Evolutionary conservation across 2,888 invertebrate genomes (phyloP).

Genomic region (Aphidoletes aphidimyza): DNA sequence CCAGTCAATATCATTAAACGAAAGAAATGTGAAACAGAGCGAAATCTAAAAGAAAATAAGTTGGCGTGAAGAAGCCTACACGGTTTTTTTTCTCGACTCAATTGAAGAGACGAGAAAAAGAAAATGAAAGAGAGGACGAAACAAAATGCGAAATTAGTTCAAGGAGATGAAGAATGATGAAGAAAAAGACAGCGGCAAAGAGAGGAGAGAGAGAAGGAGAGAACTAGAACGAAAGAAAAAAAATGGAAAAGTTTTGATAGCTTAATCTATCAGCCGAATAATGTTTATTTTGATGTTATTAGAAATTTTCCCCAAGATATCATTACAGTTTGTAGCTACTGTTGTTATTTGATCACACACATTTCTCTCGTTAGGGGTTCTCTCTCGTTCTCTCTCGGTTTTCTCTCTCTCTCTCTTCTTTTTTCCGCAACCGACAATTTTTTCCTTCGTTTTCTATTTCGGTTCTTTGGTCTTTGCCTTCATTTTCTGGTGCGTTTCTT

Average conservation of each 20-base stretch:
- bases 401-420: background rate
- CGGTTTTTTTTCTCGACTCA: background rate
- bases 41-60: background rate
- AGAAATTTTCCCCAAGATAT: conserved; percentile 46
- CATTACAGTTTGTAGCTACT: conserved; percentile 46
- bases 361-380: background rate
- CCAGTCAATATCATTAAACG: conserved; percentile 46
- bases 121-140: too few relatives aligned
- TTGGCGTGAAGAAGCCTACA: conserved; percentile 19
- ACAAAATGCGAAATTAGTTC: background rate
- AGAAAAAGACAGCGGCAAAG: background rate
- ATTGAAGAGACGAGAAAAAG: too few relatives aligned
- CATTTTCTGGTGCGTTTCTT: background rate
- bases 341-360: conserved; percentile 40
- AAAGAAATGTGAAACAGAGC: background rate
- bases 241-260: conserved; percentile 43
- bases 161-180: background rate
- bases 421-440: too few relatives aligned
- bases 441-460: background rate
- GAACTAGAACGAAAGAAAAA: too few relatives aligned
- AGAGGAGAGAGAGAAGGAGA: background rate
- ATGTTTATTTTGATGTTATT: conserved; percentile 49
- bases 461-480: background rate
- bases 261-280: conserved; percentile 51
- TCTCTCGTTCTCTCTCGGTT: background rate